Conservation (phyloP, 35 echinoderm and acorn worm species). For the Patiria miniata region DNA sequence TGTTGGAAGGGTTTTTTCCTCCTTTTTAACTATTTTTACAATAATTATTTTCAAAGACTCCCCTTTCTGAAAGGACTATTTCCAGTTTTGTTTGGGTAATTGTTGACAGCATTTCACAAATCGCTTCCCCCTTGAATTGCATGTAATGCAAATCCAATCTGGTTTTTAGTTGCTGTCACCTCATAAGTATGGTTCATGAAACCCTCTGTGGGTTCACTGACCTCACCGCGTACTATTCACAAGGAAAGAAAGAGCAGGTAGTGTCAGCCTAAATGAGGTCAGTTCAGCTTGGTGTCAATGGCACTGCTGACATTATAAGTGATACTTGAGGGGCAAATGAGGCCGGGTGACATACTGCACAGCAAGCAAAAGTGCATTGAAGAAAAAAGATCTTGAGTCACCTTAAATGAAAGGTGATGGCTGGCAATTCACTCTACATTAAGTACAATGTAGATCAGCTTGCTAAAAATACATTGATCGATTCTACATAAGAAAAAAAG, state of each 20-base stretch:
- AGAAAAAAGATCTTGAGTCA: too few species aligned
- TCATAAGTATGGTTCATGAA: background rate
- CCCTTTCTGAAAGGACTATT: background rate
- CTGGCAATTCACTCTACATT: too few species aligned
- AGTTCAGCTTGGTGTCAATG: background rate
- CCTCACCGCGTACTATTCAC: background rate
- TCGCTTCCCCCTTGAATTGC: background rate
- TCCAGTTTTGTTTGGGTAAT: background rate
- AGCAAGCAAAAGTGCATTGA: too few species aligned
- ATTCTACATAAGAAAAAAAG: too few species aligned
- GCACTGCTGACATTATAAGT: background rate
- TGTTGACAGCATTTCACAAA: background rate
- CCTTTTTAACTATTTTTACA: background rate
- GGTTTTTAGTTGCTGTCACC: background rate
- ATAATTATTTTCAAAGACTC: background rate
- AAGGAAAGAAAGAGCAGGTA: background rate
- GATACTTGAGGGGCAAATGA: background rate
- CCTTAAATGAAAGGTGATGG: too few species aligned
- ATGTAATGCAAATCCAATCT: background rate
- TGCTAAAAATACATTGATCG: too few species aligned
- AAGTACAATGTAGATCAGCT: too few species aligned
- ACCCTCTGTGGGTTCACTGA: background rate
- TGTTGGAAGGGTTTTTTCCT: background rate
- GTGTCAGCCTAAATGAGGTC: slow-evolving; percentile 17
- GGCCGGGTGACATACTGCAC: background rate